A percentile compares a stretch with the other conserved stretches of the same genome.
Evolutionary conservation across 1,140 invertebrate genomes (phyloP).

Genomic region (Fopius arisanus): DNA sequence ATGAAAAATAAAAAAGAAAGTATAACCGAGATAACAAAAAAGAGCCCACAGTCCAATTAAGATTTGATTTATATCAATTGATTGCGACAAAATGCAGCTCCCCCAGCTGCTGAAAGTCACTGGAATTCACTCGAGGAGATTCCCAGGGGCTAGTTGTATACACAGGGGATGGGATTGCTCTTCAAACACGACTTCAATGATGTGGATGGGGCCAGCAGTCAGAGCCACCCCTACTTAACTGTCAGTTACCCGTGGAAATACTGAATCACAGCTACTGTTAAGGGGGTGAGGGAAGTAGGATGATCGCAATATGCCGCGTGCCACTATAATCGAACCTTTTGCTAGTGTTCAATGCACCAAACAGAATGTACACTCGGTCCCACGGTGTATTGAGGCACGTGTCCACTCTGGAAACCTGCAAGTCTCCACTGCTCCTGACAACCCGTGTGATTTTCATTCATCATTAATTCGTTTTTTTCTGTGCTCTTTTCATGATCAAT

Average conservation of each 20-base stretch:
- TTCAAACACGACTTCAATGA: slow-evolving; percentile 1
- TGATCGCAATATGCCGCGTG: slow-evolving; percentile 57
- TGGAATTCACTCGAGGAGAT: neutral
- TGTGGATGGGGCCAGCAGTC: neutral
- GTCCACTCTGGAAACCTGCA: slow-evolving; percentile 13
- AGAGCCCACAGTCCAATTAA: slow-evolving; percentile 2
- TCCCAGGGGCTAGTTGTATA: neutral
- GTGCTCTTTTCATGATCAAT: too few species aligned
- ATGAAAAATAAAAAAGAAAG: neutral
- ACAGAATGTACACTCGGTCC: slow-evolving; percentile 48
- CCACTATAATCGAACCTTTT: slow-evolving; percentile 46
- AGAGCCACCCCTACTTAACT: slow-evolving; percentile 4
- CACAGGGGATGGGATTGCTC: neutral
- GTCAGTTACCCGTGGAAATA: slow-evolving; percentile 5
- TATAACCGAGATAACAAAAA: neutral
- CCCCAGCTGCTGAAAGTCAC: neutral
- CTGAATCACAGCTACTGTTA: neutral
- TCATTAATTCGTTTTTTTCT: neutral
- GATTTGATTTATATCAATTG: slow-evolving; percentile 12
- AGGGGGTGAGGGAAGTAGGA: slow-evolving; percentile 7
- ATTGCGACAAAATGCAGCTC: slow-evolving; percentile 6
- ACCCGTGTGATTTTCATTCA: slow-evolving; percentile 50
- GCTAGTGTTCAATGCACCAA: slow-evolving; percentile 27
- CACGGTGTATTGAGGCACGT: slow-evolving; percentile 40
- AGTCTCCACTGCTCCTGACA: slow-evolving; percentile 44